Percentiles rank a stretch among this genome's conserved stretches.
Conservation (phyloP, 2,888 invertebrate species). For the Euphydryas editha region DNA sequence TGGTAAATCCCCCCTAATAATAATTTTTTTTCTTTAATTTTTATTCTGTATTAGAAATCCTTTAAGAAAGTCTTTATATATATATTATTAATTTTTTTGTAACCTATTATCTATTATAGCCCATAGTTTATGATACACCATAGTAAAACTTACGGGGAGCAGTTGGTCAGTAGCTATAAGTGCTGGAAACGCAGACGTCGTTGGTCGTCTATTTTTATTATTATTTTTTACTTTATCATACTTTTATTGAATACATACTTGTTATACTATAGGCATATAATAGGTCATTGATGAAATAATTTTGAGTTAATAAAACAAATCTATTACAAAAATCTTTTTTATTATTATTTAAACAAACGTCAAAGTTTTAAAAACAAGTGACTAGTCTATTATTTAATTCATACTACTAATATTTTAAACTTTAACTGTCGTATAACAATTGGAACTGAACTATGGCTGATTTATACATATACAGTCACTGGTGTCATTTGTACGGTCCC, state of each 20-base stretch:
- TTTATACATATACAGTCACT: not conserved
- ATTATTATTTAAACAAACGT: constrained; percentile 65
- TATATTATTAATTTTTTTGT: too few relatives aligned
- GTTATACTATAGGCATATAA: too few relatives aligned
- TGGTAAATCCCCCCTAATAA: too few relatives aligned
- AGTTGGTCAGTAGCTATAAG: too few relatives aligned
- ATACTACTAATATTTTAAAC: constrained; percentile 43
- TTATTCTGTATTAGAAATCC: too few relatives aligned
- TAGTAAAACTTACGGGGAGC: too few relatives aligned
- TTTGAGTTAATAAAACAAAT: constrained; percentile 29
- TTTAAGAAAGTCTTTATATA: too few relatives aligned
- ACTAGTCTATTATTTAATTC: constrained; percentile 48
- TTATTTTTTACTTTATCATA: not conserved
- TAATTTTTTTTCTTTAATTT: too few relatives aligned
- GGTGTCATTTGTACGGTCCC: not conserved
- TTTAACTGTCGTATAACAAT: constrained; percentile 46
- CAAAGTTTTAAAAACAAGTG: constrained; percentile 59
- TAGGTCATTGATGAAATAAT: not conserved
- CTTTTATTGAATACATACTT: not conserved
- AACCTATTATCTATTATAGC: too few relatives aligned
- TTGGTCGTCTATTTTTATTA: too few relatives aligned
- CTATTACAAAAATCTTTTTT: constrained; percentile 49
- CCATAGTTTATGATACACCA: too few relatives aligned
- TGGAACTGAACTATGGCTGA: constrained; percentile 41
- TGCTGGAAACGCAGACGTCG: too few relatives aligned